Evolutionary conservation across 2,113 vertebrate genomes (phyloP).

Genomic region (Crotalus tigris): DNA sequence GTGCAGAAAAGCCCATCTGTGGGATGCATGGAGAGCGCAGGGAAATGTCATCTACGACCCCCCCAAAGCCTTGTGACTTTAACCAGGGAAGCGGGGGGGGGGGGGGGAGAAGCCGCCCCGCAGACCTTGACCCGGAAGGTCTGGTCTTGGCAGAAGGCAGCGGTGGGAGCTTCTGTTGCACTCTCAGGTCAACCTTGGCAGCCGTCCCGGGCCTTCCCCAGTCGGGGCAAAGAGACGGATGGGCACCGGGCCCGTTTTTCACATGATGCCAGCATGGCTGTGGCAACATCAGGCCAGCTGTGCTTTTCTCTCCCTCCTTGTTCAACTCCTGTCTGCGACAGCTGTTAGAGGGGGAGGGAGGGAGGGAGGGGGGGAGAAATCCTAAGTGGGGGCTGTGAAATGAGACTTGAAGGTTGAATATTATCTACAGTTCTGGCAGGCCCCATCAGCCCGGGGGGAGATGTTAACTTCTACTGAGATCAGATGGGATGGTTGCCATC

Average conservation of each 20-base stretch:
- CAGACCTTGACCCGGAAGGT: neutral
- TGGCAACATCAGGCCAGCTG: conserved; percentile 1
- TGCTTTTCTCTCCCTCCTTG: neutral
- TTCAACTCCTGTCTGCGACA: neutral
- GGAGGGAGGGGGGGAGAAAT: neutral
- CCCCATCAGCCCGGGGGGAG: neutral
- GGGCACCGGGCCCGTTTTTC: neutral
- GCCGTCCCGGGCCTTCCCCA: neutral
- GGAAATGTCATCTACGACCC: neutral
- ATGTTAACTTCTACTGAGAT: neutral
- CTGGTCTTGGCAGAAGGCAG: neutral
- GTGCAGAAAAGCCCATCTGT: neutral
- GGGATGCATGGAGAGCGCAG: neutral
- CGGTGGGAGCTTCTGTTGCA: neutral
- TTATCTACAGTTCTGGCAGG: neutral
- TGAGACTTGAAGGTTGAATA: neutral
- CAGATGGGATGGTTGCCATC: neutral
- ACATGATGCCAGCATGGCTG: neutral
- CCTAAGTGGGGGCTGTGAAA: neutral
- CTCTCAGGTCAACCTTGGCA: neutral
- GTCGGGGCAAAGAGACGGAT: neutral
- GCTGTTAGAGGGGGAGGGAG: neutral
- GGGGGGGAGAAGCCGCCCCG: neutral
- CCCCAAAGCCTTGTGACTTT: neutral
- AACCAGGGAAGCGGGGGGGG: neutral